Base-by-base conservation (phyloP, 2,797 vertebrate genomes). In the Prionace glauca region DNA sequence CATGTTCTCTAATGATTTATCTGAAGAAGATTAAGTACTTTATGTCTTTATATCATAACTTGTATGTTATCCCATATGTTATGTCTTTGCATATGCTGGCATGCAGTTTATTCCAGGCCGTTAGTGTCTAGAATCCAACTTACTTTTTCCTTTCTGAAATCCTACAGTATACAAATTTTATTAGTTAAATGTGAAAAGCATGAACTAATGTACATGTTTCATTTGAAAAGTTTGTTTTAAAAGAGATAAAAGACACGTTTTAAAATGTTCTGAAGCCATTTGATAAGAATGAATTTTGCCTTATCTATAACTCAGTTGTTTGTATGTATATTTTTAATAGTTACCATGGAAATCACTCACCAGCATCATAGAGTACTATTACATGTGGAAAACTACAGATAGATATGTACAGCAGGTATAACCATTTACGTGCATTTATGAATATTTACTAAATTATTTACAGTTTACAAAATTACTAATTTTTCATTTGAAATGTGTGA, bases 351-450 rank as follows among this genome's bases (percentile, higher is more conserved):
- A 98, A 96, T 98, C 98, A 0, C 96, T 98, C 97, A 98, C 98
- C 95, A 98, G 98, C 97, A 98, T 98, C 97, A 98, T 98, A 96
- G 98, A 98, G 96, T 98, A 98, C 97, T 98, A 98, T 96, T 98
- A 98, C 96, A 98, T 98, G 98, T 98, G 98, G 98, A 98, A 98
- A 97, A 98, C 98, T 96, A 98, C 98, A 96, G 98, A 98, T 97
- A 98, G 98, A 98, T 98, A 98, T 0, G 98, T 98, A 69, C 98
- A 98, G 95, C 98, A 98, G 98, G 98, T 98, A 97, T 97, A 96
- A 72, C n/a, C 0, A 95, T 60, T 65, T 86, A 45, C n/a, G 29
- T 77, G 26, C 14, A 29, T 95, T 56, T 14, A 50, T 95, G 71
- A 72, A 32, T 77, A 69, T 72, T 95, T 94, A 12, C 50, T 45